phyloP scores from a whole-genome alignment of 2,888 invertebrate species.

The Sipha maydis region DNA sequence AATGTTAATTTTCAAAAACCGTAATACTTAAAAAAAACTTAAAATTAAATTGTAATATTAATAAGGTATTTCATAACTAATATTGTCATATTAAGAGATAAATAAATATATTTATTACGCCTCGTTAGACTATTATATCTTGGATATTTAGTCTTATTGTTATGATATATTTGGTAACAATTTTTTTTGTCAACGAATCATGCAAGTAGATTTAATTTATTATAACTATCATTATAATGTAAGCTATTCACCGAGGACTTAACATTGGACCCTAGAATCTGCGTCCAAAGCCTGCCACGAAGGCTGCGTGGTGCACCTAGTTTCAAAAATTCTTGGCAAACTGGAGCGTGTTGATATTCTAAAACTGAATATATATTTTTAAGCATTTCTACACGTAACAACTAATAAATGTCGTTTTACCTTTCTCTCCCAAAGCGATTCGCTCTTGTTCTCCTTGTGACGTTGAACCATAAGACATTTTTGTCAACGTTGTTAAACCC shows the following conservation, averaged over 20 bases:
- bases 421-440: constrained; percentile 78
- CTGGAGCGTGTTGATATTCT: constrained; percentile 82
- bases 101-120: too few species aligned
- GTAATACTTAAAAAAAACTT: too few species aligned
- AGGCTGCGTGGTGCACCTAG: constrained; percentile 82
- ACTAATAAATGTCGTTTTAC: constrained; percentile 63
- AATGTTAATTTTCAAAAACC: too few species aligned
- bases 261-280: constrained; percentile 84
- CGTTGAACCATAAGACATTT: not conserved
- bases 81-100: too few species aligned
- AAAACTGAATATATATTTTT: constrained; percentile 71
- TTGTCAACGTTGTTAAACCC: constrained; percentile 11
- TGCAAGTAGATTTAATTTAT: too few species aligned
- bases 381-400: not conserved
- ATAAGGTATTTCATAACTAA: too few species aligned
- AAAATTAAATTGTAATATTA: too few species aligned
- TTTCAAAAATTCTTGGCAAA: constrained; percentile 91
- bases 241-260: constrained; percentile 72
- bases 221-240: too few species aligned
- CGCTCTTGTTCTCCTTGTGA: constrained; percentile 73
- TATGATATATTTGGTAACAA: too few species aligned
- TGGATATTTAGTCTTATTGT: too few species aligned
- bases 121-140: too few species aligned
- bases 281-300: constrained; percentile 85
- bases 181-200: too few species aligned